phyloP scores from a whole-genome alignment of 2,797 vertebrate species.

The Poecilia velifera region DNA sequence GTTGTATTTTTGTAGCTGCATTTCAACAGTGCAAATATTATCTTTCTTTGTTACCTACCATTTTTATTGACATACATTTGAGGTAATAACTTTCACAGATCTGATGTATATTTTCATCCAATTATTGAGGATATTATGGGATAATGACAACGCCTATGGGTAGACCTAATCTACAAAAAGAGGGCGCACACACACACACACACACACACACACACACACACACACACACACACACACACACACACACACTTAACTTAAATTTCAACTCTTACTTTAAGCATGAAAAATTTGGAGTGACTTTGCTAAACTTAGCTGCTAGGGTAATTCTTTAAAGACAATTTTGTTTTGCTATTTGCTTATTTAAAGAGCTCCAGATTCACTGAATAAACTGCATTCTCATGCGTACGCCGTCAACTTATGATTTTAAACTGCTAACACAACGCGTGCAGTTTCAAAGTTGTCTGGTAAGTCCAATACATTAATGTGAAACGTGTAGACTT shows the following conservation, averaged over 20 bases:
- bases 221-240: background rate
- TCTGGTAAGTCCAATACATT: background rate
- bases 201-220: background rate
- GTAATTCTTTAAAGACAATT: background rate
- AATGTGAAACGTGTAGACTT: conserved; percentile 18
- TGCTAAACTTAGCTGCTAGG: background rate
- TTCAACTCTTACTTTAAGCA: background rate
- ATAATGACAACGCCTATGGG: conserved; percentile 45
- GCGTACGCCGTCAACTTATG: background rate
- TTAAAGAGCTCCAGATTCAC: background rate
- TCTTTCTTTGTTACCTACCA: background rate
- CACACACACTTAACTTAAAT: background rate
- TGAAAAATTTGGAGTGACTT: background rate
- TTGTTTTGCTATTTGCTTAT: background rate
- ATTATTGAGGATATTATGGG: background rate
- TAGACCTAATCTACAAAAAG: conserved; percentile 49
- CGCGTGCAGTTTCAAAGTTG: background rate
- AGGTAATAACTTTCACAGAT: background rate
- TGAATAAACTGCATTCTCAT: background rate
- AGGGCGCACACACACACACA: background rate
- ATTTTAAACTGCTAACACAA: background rate
- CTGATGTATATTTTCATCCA: background rate
- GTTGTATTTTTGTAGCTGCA: background rate
- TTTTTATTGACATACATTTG: background rate
- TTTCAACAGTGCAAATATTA: background rate